A percentile compares a stretch with the other conserved stretches of the same genome.
phyloP scores from a whole-genome alignment of 2,113 vertebrate species.

The Isurus oxyrinchus region DNA sequence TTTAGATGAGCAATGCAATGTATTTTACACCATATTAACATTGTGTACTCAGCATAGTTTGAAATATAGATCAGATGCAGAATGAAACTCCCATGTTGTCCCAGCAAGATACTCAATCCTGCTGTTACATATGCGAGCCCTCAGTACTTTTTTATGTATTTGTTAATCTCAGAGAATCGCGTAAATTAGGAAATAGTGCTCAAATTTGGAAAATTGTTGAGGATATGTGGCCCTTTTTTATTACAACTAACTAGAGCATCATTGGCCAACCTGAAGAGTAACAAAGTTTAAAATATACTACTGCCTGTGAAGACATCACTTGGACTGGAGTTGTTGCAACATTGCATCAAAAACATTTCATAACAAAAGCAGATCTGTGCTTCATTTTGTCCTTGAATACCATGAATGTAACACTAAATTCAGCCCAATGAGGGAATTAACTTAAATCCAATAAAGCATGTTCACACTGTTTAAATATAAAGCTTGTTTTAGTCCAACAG shows the following conservation, averaged over 20 bases:
- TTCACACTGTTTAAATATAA: not conserved
- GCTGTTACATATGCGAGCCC: not conserved
- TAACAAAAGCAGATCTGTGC: not conserved
- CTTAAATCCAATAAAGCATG: not conserved
- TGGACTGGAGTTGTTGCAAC: not conserved
- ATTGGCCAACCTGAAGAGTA: not conserved
- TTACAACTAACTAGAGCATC: not conserved
- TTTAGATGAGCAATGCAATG: not conserved
- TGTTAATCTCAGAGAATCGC: not conserved
- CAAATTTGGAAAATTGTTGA: not conserved
- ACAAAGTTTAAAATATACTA: not conserved
- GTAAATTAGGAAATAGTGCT: not conserved
- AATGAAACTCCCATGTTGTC: not conserved
- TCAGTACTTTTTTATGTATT: not conserved
- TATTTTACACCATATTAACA: not conserved
- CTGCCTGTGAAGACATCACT: not conserved
- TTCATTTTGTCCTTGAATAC: not conserved
- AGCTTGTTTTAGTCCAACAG: not conserved
- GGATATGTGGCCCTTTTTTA: not conserved
- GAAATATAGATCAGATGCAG: not conserved
- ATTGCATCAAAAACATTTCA: not conserved
- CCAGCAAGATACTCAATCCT: not conserved
- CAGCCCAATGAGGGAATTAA: not conserved
- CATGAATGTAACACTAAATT: not conserved
- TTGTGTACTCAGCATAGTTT: not conserved